Conservation (phyloP, 2,797 vertebrate genomes). For the Gymnoscopelus braueri region DNA sequence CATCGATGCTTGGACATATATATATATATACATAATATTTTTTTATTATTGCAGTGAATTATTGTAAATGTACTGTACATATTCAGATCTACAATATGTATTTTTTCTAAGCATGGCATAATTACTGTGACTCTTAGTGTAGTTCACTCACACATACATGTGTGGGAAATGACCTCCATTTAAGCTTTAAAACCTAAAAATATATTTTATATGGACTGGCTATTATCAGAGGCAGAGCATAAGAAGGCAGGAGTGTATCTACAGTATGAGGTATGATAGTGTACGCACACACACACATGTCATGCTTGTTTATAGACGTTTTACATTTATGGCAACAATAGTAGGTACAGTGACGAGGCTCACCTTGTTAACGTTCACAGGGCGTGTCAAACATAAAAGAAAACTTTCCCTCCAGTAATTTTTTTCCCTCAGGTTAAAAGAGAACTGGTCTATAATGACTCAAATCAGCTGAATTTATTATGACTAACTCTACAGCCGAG, state of each 20-base stretch:
- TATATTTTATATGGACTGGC: not conserved
- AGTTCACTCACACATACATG: too few relatives aligned
- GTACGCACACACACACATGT: not conserved
- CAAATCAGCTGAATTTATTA: not conserved
- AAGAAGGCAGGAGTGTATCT: not conserved
- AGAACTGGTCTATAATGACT: not conserved
- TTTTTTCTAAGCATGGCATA: too few relatives aligned
- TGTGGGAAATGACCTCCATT: too few relatives aligned
- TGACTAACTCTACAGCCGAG: too few relatives aligned
- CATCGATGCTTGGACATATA: too few relatives aligned
- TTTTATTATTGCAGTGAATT: too few relatives aligned
- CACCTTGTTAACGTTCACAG: not conserved
- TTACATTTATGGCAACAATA: not conserved
- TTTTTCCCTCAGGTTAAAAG: not conserved
- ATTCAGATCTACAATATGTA: too few relatives aligned
- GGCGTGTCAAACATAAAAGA: not conserved
- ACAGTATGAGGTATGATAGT: not conserved
- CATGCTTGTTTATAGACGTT: too few relatives aligned
- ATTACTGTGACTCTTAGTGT: too few relatives aligned
- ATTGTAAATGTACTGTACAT: too few relatives aligned
- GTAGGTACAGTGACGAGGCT: not conserved
- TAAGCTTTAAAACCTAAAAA: not conserved
- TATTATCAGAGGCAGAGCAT: not conserved
- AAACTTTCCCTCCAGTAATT: not conserved
- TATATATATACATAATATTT: too few relatives aligned